Evolutionary conservation across 2,113 vertebrate genomes (phyloP).

Genomic region (Ageneiosus marmoratus): DNA sequence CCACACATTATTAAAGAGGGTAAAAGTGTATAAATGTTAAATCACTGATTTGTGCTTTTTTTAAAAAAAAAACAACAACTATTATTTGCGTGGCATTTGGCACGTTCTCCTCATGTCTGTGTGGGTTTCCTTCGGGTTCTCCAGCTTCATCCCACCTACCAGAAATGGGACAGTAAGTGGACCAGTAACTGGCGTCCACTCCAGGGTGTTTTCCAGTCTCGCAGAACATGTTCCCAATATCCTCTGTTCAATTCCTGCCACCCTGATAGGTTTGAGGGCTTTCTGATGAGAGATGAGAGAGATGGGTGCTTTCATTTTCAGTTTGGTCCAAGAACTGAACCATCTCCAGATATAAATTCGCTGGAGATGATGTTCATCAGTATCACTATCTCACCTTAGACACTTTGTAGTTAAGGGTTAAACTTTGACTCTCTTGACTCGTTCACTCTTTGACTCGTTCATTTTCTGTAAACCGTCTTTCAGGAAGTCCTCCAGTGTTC

Average conservation of each 20-base stretch:
- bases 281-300: neutral
- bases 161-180: neutral
- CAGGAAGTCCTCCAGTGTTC: neutral
- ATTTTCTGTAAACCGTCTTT: neutral
- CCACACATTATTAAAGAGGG: neutral
- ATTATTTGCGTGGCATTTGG: neutral
- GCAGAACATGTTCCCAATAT: neutral
- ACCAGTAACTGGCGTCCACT: neutral
- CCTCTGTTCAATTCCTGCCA: neutral
- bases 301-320: neutral
- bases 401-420: neutral
- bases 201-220: neutral
- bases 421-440: no score
- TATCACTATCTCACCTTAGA: neutral
- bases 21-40: neutral
- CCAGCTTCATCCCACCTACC: neutral
- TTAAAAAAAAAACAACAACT: no score
- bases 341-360: neutral
- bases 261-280: neutral
- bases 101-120: neutral
- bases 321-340: no score
- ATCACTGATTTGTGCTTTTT: no score
- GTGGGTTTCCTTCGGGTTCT: neutral
- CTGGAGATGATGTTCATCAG: neutral
- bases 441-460: neutral